Evolutionary conservation across 1,140 invertebrate species (phyloP).

Genomic region (Lineus longissimus): DNA sequence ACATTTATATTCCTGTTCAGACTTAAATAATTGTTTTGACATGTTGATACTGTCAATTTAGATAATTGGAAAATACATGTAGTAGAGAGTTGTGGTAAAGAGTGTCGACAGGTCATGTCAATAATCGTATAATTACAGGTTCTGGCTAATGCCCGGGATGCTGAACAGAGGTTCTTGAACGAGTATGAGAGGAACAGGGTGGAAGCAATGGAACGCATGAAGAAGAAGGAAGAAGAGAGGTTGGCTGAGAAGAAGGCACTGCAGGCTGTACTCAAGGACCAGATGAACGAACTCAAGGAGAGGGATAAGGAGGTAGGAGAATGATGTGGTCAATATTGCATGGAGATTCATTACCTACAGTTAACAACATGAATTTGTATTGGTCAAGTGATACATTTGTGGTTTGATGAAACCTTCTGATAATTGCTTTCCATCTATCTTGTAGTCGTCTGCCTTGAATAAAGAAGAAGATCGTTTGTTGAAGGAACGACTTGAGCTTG

Average conservation of each 20-base stretch:
- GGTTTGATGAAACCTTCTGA: neutral
- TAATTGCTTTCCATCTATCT: neutral
- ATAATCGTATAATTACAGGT: too few species aligned
- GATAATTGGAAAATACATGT: neutral
- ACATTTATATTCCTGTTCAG: too few species aligned
- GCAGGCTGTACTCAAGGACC: constrained; percentile 40
- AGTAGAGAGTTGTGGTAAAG: neutral
- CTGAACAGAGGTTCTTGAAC: constrained; percentile 20
- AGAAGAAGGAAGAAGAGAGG: constrained; percentile 39
- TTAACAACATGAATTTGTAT: too few species aligned
- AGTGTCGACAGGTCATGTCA: too few species aligned
- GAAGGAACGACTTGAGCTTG: constrained; percentile 44
- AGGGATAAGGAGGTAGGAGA: constrained; percentile 43
- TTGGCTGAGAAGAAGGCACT: constrained; percentile 37
- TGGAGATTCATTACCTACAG: too few species aligned
- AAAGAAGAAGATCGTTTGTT: constrained; percentile 41
- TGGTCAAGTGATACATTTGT: too few species aligned
- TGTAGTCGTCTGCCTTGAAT: constrained; percentile 23
- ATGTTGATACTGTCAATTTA: neutral
- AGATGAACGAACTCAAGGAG: constrained; percentile 45
- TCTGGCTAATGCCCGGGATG: too few species aligned
- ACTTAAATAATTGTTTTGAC: too few species aligned
- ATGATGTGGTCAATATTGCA: neutral
- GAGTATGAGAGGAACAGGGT: constrained; percentile 35
- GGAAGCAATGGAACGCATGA: constrained; percentile 41